Base-by-base conservation (phyloP, 92 coral and sea anemone genomes). In the Siderastrea radians region DNA sequence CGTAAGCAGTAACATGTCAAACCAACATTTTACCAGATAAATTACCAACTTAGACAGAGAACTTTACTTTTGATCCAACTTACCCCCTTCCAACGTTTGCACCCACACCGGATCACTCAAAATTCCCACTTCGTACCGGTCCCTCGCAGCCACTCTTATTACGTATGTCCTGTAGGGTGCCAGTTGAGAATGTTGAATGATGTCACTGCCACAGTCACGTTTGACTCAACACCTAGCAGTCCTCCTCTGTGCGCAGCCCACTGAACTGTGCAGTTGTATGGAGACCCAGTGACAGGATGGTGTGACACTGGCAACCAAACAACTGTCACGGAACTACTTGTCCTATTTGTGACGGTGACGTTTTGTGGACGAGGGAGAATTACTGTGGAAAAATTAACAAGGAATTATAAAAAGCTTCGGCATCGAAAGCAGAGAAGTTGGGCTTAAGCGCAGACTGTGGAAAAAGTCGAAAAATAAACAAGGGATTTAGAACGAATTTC, bases 291-390 rank as follows among this genome's bases (percentile, higher is more conserved):
- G 46, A 15, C 47, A 64, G 3, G 43, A 15, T 66, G 71, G 47
- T 47, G 71, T 66, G 71, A 66, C 71, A 66, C 71, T 66, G 71
- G 47, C 48, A 66, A 15, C 71, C 71, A 66, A 17, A 6, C 44
- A 5, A 66, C 71, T 66, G 71, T 66, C 71, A 66, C 71, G 47
- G 45, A 66, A 66, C 46, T 66, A 26, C 13, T 19, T 11, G 19
- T 66, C 14, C 47, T 66, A 26, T 45, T 47, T 66, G 71, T 66
- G 13, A 66, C 48, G 48, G 46, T 66, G 47, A 66, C 13, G 71
- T 66, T 66, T 66, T 66, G 71, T 19, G 71, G 71, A 2, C 4
- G 11, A 5, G 47, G 71, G 43, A 2, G 71, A 66, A 66, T 26
- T 26, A 26, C 38, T 26, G 38, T 26, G 38, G 0, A 26, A n/a